Conservation (phyloP, 2,797 vertebrate species). For the Syndactyla subalaris region DNA sequence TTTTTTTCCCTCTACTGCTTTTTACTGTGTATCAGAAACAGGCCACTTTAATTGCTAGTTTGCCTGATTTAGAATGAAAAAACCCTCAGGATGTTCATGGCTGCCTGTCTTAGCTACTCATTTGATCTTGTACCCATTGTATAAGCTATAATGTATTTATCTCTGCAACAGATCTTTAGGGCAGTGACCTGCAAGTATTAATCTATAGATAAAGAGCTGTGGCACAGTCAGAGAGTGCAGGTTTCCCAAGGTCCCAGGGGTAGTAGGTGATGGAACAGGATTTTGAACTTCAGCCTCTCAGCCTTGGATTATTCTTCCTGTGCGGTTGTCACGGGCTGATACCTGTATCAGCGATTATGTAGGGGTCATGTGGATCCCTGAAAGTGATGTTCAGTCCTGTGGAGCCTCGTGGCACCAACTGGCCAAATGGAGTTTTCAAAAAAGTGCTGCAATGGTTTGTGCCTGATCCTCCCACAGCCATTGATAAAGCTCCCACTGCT, state of each 20-base stretch:
- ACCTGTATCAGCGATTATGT: neutral
- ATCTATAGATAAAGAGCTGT: neutral
- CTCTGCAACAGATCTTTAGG: neutral
- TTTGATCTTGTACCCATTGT: constrained; percentile 21
- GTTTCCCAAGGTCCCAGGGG: neutral
- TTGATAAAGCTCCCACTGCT: neutral
- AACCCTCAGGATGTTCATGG: neutral
- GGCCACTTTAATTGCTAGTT: constrained; percentile 14
- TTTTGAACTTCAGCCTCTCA: neutral
- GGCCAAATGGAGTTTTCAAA: neutral
- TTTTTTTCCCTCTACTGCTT: neutral
- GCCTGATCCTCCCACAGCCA: neutral
- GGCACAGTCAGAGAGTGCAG: neutral
- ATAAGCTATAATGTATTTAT: neutral
- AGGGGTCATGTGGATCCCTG: neutral
- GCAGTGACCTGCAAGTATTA: neutral
- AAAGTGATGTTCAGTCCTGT: neutral
- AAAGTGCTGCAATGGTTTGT: neutral
- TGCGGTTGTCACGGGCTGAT: fast-evolving
- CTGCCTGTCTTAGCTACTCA: constrained; percentile 13
- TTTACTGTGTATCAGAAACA: neutral
- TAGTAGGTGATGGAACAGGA: neutral
- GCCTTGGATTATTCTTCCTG: neutral
- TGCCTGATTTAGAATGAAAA: constrained; percentile 13
- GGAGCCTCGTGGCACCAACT: neutral